phyloP scores from a whole-genome alignment of 2,888 invertebrate genomes.

The Glaucopsyche alexis region DNA sequence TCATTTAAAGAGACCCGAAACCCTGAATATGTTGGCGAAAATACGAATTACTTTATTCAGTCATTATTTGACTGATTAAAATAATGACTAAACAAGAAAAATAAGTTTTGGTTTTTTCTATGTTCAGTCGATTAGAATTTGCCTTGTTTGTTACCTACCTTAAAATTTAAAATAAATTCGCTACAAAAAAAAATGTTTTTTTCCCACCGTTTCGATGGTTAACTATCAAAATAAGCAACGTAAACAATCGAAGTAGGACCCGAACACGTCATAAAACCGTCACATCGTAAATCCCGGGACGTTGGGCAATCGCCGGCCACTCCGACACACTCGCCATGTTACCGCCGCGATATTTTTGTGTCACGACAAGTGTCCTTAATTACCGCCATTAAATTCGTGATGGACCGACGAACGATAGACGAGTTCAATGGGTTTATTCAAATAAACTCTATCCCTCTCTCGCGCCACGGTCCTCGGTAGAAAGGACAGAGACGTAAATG shows the following conservation, averaged over 20 bases:
- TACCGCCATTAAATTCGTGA: slow-evolving; percentile 70
- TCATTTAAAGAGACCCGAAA: background rate
- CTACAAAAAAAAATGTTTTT: too few relatives aligned
- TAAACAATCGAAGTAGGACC: background rate
- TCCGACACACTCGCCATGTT: too few relatives aligned
- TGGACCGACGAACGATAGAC: slow-evolving; percentile 67
- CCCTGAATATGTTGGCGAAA: background rate
- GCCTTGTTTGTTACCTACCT: too few relatives aligned
- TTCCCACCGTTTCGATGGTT: slow-evolving; percentile 13
- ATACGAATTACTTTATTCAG: background rate
- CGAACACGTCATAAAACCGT: slow-evolving; percentile 27
- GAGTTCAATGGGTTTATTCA: slow-evolving; percentile 46
- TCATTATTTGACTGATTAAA: too few relatives aligned
- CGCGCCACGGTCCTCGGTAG: slow-evolving; percentile 39
- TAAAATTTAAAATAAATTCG: too few relatives aligned
- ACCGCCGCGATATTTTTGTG: slow-evolving; percentile 72
- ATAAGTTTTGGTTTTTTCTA: too few relatives aligned
- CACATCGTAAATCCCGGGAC: slow-evolving; percentile 24
- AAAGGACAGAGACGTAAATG: slow-evolving; percentile 51
- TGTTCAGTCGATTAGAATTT: too few relatives aligned
- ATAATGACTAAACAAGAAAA: too few relatives aligned
- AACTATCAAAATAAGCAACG: slow-evolving; percentile 4
- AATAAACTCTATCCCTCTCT: slow-evolving; percentile 47
- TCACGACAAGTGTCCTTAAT: slow-evolving; percentile 67
- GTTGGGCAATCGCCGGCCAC: slow-evolving; percentile 43